These are phyloP conservation scores for Benthosema pterotum DNA, from an alignment of 2,797 vertebrate species.

Conservation along the genomic window DNA sequence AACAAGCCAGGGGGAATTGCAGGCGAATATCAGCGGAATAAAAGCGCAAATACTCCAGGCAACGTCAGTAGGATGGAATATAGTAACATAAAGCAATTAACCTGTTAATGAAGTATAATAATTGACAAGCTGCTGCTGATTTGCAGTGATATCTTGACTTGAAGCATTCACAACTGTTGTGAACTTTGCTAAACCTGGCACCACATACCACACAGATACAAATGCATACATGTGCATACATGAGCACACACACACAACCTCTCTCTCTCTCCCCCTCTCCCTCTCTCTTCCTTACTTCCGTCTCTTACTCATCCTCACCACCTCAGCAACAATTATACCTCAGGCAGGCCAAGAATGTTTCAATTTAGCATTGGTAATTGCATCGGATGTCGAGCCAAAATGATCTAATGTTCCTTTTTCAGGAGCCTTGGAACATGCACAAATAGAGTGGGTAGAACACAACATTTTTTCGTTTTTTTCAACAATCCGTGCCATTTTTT, in stretches of 20 bases:
- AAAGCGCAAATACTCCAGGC: too few relatives aligned
- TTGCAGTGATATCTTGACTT: constrained; percentile 25
- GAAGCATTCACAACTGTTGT: constrained; percentile 31
- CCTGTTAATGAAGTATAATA: constrained; percentile 32
- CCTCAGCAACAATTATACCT: constrained; percentile 50
- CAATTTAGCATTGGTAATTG: constrained; percentile 42
- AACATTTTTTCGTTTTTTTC: background rate
- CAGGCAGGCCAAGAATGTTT: constrained; percentile 44
- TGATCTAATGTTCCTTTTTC: constrained; percentile 32
- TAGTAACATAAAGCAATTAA: too few relatives aligned
- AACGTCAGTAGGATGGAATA: too few relatives aligned
- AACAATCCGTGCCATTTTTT: too few relatives aligned
- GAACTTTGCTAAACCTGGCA: constrained; percentile 37
- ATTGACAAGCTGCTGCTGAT: constrained; percentile 53
- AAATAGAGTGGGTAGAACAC: constrained; percentile 1
- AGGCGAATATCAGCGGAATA: too few relatives aligned
- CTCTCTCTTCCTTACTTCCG: too few relatives aligned
- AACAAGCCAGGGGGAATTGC: too few relatives aligned
- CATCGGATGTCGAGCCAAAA: constrained; percentile 37
- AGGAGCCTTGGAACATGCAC: constrained; percentile 13
- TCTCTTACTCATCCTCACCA: constrained; percentile 41
- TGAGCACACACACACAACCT: too few relatives aligned
- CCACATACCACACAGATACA: background rate
- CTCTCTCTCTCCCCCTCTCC: too few relatives aligned
- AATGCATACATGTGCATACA: too few relatives aligned